Evolutionary conservation across 2,888 invertebrate genomes (phyloP).

Genomic region (Dendrolimus houi): DNA sequence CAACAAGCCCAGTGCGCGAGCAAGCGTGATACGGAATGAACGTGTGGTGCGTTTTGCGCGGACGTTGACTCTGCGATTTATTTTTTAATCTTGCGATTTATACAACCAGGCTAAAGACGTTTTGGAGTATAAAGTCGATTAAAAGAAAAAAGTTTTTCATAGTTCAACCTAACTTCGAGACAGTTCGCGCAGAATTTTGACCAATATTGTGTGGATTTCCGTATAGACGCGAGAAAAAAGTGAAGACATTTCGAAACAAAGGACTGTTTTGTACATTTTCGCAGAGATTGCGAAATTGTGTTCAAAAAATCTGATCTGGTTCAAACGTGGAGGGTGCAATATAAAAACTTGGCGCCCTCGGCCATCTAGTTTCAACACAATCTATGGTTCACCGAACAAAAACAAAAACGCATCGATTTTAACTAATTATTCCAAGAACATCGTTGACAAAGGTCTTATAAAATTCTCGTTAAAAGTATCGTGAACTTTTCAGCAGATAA

Average conservation of each 20-base stretch:
- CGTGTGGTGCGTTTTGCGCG: conserved; percentile 77
- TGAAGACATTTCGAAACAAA: conserved; percentile 70
- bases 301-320: conserved; percentile 65
- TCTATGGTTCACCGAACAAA: conserved; percentile 67
- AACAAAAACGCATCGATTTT: conserved; percentile 67
- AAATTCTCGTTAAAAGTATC: conserved; percentile 58
- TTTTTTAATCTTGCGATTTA: conserved; percentile 65
- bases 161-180: conserved; percentile 50
- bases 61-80: conserved; percentile 71
- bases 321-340: conserved; percentile 42
- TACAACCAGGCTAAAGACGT: conserved; percentile 60
- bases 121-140: conserved; percentile 68
- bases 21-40: conserved; percentile 76
- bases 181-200: conserved; percentile 72
- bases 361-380: conserved; percentile 67
- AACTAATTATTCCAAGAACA: conserved; percentile 45
- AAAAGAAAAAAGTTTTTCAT: conserved; percentile 51
- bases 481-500: conserved; percentile 49
- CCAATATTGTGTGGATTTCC: conserved; percentile 66
- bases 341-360: conserved; percentile 47
- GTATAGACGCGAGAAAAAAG: conserved; percentile 70
- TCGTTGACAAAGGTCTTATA: conserved; percentile 46
- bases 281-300: conserved; percentile 73
- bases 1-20: conserved; percentile 68
- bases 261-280: conserved; percentile 77